Base-by-base conservation (phyloP, 2,888 invertebrate species). In the Eupithecia pulchellata region DNA sequence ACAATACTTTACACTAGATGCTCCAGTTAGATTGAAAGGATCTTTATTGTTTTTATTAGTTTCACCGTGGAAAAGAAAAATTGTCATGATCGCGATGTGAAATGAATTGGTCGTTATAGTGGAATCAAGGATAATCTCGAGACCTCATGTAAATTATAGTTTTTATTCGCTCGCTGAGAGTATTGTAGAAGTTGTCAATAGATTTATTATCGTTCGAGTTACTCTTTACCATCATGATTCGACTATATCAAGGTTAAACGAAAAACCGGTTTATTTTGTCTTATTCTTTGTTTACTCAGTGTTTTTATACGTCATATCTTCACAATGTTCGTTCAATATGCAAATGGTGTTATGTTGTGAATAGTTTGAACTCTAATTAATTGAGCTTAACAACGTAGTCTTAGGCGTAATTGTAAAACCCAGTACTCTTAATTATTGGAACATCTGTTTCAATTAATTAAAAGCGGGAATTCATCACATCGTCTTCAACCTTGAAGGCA, bases 401-500 rank as follows among this genome's bases (percentile, higher is more conserved):
- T 29, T 34, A 39, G 60, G 29, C 20, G 36, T 68, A 25, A 39
- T 63, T 61, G 55, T 25, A 39, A 63, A 55, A 62, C 68, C 62
- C 67, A 36, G 52, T 30, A 36, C 30, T 30, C 25, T 62, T 62
- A 62, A 55, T 68, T 55, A 72, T 66, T 66, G 66, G 55, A 66
- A 64, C 66, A 69, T 64, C 61, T 69, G 67, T 64, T 69, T 32
- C 64, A 72, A 72, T 69, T 72, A 72, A 72, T 69, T 72, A 66
- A 60, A 69, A 64, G 64, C 63, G 47, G 62, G 66, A 58, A 60
- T 69, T 61, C 58, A 63, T 66, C 66, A 60, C 32, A 30, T 66
- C 60, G 62, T 71, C n/a, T 27, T n/a, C 20, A 42, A 14, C 64
- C 69, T 67, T 73, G 66, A 30, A 63, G 58, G 34, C 60, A 32